These are phyloP conservation scores for Corythornis vintsioides DNA, from an alignment of 2,113 vertebrate species.

Conservation along the genomic window DNA sequence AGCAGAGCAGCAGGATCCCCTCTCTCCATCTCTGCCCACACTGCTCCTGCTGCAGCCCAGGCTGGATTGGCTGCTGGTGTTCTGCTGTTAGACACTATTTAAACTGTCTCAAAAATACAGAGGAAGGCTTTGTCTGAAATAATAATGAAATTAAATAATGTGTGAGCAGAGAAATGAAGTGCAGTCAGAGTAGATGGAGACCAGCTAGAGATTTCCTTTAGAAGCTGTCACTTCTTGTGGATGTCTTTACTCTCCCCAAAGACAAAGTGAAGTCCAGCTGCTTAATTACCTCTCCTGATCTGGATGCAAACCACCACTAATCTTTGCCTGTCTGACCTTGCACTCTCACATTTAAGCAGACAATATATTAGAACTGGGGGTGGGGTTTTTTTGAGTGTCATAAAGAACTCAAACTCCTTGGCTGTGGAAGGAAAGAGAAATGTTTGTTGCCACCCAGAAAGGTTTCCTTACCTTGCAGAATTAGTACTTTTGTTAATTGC, in stretches of 20 bases:
- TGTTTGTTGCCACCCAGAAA: neutral
- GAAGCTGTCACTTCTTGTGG: neutral
- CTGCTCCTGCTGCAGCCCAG: no score
- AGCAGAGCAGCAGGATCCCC: no score
- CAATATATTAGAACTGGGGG: neutral
- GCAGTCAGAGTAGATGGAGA: neutral
- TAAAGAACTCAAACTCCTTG: neutral
- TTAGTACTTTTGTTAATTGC: constrained; percentile 10
- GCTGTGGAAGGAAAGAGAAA: neutral
- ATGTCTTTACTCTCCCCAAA: neutral
- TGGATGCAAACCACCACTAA: neutral
- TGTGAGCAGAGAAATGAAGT: neutral
- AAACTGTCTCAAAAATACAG: neutral
- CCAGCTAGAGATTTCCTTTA: neutral
- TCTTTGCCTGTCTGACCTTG: neutral
- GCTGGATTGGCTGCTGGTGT: neutral
- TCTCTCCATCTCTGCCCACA: no score
- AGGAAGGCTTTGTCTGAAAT: neutral
- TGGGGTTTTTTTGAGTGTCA: neutral
- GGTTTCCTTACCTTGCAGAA: neutral
- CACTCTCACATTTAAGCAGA: neutral
- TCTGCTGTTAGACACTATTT: neutral
- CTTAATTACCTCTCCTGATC: neutral
- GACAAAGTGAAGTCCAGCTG: neutral
- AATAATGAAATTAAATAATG: neutral